These are phyloP conservation scores for Onychomys leucogaster DNA, from an alignment of 2,797 vertebrate genomes.

Conservation along the genomic window DNA sequence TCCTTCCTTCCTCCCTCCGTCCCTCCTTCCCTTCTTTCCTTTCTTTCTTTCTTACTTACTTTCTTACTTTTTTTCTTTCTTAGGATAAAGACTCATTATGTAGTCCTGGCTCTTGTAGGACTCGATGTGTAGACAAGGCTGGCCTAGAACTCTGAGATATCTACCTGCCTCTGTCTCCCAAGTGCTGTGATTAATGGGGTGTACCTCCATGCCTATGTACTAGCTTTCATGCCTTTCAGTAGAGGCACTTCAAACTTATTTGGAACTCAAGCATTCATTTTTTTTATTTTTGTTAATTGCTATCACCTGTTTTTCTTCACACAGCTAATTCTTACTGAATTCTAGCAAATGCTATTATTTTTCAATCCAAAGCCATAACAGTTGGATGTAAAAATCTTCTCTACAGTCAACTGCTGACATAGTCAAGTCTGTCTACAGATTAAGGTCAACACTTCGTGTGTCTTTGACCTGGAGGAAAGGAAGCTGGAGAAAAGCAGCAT, in stretches of 20 bases:
- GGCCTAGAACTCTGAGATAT: background rate
- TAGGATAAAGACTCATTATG: background rate
- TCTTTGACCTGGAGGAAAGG: background rate
- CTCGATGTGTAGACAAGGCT: background rate
- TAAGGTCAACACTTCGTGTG: background rate
- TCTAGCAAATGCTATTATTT: conserved; percentile 20
- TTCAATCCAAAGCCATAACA: background rate
- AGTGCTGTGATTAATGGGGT: too few relatives aligned
- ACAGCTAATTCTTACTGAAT: background rate
- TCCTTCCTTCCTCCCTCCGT: accelerated
- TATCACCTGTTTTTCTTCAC: background rate
- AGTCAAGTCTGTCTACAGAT: conserved; percentile 24
- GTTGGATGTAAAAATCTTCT: background rate
- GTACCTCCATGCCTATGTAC: background rate
- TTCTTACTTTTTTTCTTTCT: too few relatives aligned
- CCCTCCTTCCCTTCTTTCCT: too few relatives aligned
- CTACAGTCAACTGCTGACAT: background rate
- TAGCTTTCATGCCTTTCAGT: conserved; percentile 13
- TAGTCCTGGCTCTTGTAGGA: background rate
- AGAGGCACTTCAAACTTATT: conserved; percentile 12
- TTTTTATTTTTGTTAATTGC: background rate
- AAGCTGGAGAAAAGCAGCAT: background rate
- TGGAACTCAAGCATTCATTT: background rate
- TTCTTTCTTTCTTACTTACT: background rate
- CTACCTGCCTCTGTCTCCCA: background rate